Conservation (phyloP, 2,888 invertebrate genomes). For the Mythimna lalbum region DNA sequence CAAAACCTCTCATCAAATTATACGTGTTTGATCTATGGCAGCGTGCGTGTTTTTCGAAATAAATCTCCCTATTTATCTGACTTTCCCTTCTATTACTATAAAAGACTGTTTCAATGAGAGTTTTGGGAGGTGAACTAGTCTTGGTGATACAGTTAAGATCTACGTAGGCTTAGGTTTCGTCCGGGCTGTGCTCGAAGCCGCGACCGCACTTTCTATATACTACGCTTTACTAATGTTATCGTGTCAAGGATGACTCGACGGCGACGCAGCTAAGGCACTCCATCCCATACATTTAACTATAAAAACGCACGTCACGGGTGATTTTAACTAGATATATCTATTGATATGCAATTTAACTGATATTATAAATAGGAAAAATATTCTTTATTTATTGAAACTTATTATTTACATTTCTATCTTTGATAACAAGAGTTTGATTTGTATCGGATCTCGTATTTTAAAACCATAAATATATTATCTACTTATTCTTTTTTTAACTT, state of each 20-base stretch:
- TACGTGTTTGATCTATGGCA: neutral
- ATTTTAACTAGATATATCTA: constrained; percentile 54
- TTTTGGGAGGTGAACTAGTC: constrained; percentile 3
- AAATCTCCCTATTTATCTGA: neutral
- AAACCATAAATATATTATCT: constrained; percentile 61
- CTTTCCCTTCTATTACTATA: neutral
- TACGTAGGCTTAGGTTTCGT: neutral
- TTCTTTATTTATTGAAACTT: constrained; percentile 65
- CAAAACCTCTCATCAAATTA: constrained; percentile 6
- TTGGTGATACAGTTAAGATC: constrained; percentile 7
- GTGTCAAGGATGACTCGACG: constrained; percentile 15
- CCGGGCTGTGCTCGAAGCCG: constrained; percentile 18
- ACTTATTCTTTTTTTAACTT: constrained; percentile 49
- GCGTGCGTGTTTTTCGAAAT: neutral
- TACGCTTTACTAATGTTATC: constrained; percentile 50
- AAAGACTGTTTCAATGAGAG: constrained; percentile 1
- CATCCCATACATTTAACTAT: neutral
- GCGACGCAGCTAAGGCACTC: constrained; percentile 11
- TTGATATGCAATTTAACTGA: constrained; percentile 56
- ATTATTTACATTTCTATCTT: constrained; percentile 58
- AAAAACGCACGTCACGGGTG: constrained; percentile 34
- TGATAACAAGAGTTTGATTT: constrained; percentile 62
- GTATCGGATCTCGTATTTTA: constrained; percentile 77
- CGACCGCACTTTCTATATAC: constrained; percentile 12
- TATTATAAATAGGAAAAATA: constrained; percentile 60